phyloP scores from a whole-genome alignment of 2,113 vertebrate species.

The Aythya baeri region DNA sequence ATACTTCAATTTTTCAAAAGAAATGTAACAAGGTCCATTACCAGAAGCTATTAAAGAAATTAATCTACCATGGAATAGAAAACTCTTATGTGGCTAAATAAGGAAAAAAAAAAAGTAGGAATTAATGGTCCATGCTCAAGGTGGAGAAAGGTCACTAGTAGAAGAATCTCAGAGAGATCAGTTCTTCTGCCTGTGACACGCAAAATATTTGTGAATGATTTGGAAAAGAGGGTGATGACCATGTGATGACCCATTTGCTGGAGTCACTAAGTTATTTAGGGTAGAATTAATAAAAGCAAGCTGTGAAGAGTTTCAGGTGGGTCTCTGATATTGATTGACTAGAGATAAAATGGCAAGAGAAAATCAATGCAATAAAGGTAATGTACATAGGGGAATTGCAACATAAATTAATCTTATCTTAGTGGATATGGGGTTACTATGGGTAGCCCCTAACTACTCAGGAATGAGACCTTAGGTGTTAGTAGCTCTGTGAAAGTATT shows the following conservation, averaged over 20 bases:
- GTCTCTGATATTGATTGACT: background rate
- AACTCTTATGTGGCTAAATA: background rate
- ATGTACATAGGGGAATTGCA: background rate
- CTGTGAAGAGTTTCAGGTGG: background rate
- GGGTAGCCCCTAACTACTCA: background rate
- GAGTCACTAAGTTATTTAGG: background rate
- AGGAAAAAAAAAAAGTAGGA: background rate
- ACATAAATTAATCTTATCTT: background rate
- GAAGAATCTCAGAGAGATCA: background rate
- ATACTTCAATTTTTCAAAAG: constrained; percentile 22
- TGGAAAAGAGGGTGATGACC: background rate
- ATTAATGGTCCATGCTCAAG: constrained; percentile 9
- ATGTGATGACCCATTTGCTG: background rate
- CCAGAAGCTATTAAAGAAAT: constrained; percentile 39
- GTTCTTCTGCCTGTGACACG: background rate
- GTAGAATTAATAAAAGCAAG: background rate
- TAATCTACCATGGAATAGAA: constrained; percentile 32
- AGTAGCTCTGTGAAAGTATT: background rate
- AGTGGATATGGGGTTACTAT: background rate
- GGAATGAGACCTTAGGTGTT: background rate
- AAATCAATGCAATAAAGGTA: background rate
- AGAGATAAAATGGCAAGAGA: background rate
- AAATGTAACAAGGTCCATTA: constrained; percentile 12
- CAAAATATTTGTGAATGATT: background rate
- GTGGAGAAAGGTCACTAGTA: background rate